Evolutionary conservation across 2,797 vertebrate species (phyloP).

Genomic region (Phrynocephalus forsythii): DNA sequence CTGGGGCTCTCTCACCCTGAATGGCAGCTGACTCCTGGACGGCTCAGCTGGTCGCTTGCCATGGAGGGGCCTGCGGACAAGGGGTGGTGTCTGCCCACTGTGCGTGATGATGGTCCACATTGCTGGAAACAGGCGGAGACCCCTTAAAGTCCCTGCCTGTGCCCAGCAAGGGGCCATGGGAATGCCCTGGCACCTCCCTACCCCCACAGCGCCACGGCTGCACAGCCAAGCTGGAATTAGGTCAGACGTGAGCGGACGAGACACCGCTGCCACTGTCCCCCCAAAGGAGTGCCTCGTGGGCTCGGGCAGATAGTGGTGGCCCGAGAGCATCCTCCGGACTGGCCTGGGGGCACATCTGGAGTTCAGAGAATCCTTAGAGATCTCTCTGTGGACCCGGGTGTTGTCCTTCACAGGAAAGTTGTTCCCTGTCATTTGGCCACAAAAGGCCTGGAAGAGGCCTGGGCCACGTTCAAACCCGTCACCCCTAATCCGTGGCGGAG

Average conservation of each 20-base stretch:
- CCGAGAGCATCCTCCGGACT: not conserved
- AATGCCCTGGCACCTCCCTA: not conserved
- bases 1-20: no score
- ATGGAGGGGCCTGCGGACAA: not conserved
- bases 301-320: slow-evolving; percentile 14
- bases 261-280: not conserved
- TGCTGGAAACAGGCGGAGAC: not conserved
- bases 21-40: no score
- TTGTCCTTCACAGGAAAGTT: no score
- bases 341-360: no score
- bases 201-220: not conserved
- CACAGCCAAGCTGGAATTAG: slow-evolving; percentile 58
- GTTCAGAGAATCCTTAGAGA: no score
- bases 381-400: no score
- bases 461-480: no score
- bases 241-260: slow-evolving; percentile 47
- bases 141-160: no score
- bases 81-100: not conserved
- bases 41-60: not conserved
- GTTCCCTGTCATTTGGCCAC: no score
- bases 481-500: no score
- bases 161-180: not conserved
- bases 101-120: not conserved
- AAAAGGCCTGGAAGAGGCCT: no score
- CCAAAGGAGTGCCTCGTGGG: slow-evolving; percentile 39